phyloP scores from a whole-genome alignment of 2,797 vertebrate species.

The Clarias pachynema region DNA sequence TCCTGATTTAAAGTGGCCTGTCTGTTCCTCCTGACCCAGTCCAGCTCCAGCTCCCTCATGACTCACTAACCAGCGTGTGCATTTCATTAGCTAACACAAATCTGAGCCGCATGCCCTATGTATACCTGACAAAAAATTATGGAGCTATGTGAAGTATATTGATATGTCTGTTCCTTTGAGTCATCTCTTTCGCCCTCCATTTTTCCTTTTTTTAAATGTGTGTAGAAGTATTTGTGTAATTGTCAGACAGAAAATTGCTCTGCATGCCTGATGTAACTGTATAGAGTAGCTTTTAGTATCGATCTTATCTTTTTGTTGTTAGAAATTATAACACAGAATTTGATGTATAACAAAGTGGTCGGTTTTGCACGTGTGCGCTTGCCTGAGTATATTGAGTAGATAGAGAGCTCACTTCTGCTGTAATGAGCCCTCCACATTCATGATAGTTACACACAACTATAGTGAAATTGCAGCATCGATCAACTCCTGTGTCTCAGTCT shows the following conservation, averaged over 20 bases:
- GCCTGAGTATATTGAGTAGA: slow-evolving; percentile 19
- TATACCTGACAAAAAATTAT: background rate
- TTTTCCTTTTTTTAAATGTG: background rate
- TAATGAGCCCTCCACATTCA: slow-evolving; percentile 17
- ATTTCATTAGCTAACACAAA: slow-evolving; percentile 26
- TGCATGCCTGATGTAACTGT: background rate
- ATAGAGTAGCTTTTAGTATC: background rate
- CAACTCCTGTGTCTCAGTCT: background rate
- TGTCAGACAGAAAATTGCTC: background rate
- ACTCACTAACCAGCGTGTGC: slow-evolving; percentile 14
- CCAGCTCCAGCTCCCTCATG: background rate
- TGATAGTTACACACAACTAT: background rate
- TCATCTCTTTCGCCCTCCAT: background rate
- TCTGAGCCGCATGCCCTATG: slow-evolving; percentile 7
- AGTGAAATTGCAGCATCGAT: background rate
- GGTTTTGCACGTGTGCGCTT: background rate
- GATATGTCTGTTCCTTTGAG: background rate
- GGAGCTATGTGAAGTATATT: background rate
- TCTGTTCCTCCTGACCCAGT: slow-evolving; percentile 15
- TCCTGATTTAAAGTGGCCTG: slow-evolving; percentile 20
- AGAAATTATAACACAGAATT: background rate
- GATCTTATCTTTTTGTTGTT: background rate
- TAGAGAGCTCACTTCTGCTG: background rate
- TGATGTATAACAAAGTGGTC: background rate
- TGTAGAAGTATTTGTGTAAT: slow-evolving; percentile 4